Evolutionary conservation across 2,797 vertebrate species (phyloP).

Genomic region (Bradypodion pumilum): DNA sequence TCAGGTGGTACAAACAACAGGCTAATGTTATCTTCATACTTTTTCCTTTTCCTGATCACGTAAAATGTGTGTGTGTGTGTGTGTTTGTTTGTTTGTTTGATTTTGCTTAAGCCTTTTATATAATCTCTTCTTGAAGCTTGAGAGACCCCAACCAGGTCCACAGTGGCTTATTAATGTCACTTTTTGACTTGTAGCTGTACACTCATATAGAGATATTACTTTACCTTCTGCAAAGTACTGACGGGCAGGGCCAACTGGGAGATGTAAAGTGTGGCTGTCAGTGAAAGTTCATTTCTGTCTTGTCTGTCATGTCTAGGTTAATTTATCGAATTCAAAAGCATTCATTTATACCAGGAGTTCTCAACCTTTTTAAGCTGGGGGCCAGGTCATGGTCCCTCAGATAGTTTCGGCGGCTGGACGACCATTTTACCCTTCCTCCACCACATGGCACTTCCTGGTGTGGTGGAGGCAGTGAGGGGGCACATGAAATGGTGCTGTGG

Average conservation of each 20-base stretch:
- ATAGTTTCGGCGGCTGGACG: too few species aligned
- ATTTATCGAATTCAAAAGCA: constrained; percentile 22
- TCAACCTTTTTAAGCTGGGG: too few species aligned
- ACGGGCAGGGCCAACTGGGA: constrained; percentile 30
- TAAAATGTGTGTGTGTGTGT: too few species aligned
- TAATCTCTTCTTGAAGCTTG: constrained; percentile 48
- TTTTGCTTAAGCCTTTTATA: background rate
- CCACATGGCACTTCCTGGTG: too few species aligned
- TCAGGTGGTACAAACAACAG: constrained; percentile 1
- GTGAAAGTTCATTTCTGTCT: constrained; percentile 36
- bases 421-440: too few species aligned
- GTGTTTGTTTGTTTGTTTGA: background rate
- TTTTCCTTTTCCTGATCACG: constrained; percentile 8
- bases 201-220: constrained; percentile 53
- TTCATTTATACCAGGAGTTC: constrained; percentile 44
- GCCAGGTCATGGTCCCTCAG: too few species aligned
- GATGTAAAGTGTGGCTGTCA: constrained; percentile 21
- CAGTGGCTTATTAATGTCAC: constrained; percentile 52
- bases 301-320: constrained; percentile 29
- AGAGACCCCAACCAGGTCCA: constrained; percentile 40
- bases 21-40: background rate
- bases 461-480: too few species aligned
- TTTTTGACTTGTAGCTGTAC: constrained; percentile 51
- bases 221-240: constrained; percentile 43
- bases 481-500: too few species aligned